These are phyloP conservation scores for Protaetia brevitarsis DNA, from an alignment of 1,140 invertebrate species.

Conservation along the genomic window DNA sequence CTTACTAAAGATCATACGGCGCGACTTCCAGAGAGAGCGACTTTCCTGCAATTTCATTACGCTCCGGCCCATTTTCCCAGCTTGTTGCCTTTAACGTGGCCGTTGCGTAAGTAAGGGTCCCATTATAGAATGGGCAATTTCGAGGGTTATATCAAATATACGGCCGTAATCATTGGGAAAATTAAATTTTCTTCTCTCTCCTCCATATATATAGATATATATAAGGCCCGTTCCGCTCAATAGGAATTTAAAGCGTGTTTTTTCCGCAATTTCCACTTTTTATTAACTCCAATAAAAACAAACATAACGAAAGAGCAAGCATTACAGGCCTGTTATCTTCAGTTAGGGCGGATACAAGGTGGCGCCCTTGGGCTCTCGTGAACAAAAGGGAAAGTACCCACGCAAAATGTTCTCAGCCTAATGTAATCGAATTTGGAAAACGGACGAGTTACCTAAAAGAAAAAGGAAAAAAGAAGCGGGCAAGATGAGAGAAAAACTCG, in stretches of 20 bases:
- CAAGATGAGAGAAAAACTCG: background rate
- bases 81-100: no score
- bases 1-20: no score
- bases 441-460: background rate
- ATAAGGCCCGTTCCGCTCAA: background rate
- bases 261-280: conserved; percentile 2
- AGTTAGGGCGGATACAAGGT: background rate
- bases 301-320: background rate
- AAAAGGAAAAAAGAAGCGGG: background rate
- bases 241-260: background rate
- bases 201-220: background rate
- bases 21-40: no score
- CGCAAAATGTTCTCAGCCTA: background rate
- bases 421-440: conserved; percentile 4
- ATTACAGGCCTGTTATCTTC: background rate
- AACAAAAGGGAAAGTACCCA: background rate
- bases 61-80: no score
- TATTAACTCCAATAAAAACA: conserved; percentile 11
- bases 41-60: no score
- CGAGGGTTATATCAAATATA: no score
- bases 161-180: background rate
- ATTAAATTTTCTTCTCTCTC: conserved; percentile 4
- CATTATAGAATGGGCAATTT: no score
- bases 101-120: no score
- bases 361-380: background rate